phyloP scores from a whole-genome alignment of 2,113 vertebrate species.

The Osmerus mordax region DNA sequence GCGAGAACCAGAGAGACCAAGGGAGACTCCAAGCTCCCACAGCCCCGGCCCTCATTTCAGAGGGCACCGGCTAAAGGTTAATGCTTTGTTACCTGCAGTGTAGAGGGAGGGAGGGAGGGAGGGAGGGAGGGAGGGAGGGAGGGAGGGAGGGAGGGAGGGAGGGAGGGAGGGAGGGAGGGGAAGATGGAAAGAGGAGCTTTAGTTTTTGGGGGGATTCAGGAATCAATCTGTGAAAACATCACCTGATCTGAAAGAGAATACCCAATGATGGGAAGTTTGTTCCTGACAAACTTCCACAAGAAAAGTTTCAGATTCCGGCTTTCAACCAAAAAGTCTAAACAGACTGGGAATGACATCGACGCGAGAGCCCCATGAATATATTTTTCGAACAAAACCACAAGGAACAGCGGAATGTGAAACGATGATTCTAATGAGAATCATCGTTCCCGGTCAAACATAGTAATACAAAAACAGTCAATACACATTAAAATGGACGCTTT shows the following conservation, averaged over 20 bases:
- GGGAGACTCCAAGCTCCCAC: constrained; percentile 46
- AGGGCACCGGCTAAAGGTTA: constrained; percentile 63
- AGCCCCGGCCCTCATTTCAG: constrained; percentile 58
- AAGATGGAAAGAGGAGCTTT: background rate
- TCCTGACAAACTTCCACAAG: no score
- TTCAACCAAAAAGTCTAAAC: background rate
- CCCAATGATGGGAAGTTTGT: no score
- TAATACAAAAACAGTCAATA: background rate
- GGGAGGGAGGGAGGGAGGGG: background rate
- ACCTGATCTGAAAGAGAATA: background rate
- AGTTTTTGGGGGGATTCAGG: background rate
- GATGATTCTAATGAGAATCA: no score
- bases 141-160: background rate
- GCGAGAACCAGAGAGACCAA: constrained; percentile 34
- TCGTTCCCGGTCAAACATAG: background rate
- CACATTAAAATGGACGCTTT: background rate
- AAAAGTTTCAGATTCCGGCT: no score
- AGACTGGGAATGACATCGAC: background rate
- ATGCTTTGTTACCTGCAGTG: constrained; percentile 49
- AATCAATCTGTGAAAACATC: background rate
- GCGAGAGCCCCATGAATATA: background rate
- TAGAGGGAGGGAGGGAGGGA: background rate
- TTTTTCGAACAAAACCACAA: background rate
- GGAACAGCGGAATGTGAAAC: background rate
- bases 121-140: constrained; percentile 23